Base-by-base conservation (phyloP, 1,140 invertebrate genomes). In the Conus ventricosus region DNA sequence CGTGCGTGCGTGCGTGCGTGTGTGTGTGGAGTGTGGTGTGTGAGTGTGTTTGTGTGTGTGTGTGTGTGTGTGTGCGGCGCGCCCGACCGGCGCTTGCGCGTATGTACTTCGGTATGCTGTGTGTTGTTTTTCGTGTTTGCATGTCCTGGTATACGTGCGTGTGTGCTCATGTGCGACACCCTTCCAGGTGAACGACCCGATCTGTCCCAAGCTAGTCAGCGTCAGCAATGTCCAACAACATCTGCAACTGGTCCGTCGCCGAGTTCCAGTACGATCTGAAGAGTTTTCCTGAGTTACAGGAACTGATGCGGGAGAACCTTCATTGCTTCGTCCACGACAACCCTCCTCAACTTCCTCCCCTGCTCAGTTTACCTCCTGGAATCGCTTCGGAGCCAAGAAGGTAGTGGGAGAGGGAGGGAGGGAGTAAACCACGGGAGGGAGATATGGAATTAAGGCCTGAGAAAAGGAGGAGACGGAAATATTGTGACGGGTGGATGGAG, bases 181-280 rank as follows among this genome's bases (percentile, higher is more conserved):
- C 27, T 78, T 20, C 17, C 11, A 81, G 80, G 80, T 54, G 13
- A 81, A 54, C 39, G 53, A 0, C 55, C 80, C 10, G 51, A 81
- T 51, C 80, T 81, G 80, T 17, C 51, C 51, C 13, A 81, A 55
- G 51, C 8, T 54, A 1, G 13, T 20, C 0, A 20, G 17, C 15
- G 80, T 81, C 97, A 6, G 97, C n/a, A 67, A 67, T 98, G 87
- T 98, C 97, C 93, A 99, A 99, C 94, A 97, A 99, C 0, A 98
- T 99, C 88, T 98, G 98, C 94, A 97, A 97, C 54, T 99, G 63
- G 96, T 98, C 90, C 99, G 99, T 98, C 97, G 97, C 25, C 96
- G 98, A 98, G 13, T 71, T 71, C 67, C 13, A 71, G 17, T 71
- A 71, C 20, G 67, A 71, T 20, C 11, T 20, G 23, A 17, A 17